Evolutionary conservation across 1,140 invertebrate genomes (phyloP).

Genomic region (Euglossa dilemma): DNA sequence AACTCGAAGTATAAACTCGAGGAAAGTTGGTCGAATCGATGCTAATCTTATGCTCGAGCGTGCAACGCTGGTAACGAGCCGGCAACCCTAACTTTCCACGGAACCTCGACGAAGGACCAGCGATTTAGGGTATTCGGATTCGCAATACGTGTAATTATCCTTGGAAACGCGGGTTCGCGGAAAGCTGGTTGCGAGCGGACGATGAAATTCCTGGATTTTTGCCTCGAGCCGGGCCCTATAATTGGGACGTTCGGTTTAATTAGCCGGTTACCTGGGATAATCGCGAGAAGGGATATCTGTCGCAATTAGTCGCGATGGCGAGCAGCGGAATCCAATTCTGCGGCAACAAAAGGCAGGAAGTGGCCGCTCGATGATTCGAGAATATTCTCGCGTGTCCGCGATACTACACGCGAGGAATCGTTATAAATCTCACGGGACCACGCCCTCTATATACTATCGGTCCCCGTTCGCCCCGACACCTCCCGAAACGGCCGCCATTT

Average conservation of each 20-base stretch:
- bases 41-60: no score
- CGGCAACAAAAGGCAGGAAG: not conserved
- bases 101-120: no score
- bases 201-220: no score
- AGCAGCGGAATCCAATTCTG: not conserved
- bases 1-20: no score
- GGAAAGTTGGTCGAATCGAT: no score
- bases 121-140: no score
- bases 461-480: not conserved
- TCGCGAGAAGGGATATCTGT: not conserved
- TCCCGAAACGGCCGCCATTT: not conserved
- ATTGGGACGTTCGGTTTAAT: not conserved
- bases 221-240: no score
- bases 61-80: no score
- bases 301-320: constrained; percentile 10
- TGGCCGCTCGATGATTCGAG: not conserved
- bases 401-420: not conserved
- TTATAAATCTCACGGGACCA: not conserved
- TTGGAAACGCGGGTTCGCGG: no score
- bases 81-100: no score
- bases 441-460: not conserved
- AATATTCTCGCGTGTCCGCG: constrained; percentile 21
- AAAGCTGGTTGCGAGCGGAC: no score
- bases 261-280: not conserved
- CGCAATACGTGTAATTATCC: no score